Conservation (phyloP, 2,113 vertebrate genomes). For the Hemibagrus wyckioides region DNA sequence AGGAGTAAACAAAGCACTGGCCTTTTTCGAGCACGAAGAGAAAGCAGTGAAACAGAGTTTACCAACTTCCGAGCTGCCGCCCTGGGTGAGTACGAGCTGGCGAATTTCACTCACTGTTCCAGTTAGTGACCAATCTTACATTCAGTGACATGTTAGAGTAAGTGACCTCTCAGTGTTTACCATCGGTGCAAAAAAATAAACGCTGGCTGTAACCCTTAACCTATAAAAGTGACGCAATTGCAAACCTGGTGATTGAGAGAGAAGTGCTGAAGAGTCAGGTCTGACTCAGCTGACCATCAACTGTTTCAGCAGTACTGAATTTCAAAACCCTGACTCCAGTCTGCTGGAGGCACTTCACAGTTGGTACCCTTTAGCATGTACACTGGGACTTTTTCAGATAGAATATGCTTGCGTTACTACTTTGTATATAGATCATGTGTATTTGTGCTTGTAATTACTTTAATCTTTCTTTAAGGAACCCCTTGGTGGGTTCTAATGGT, state of each 20-base stretch:
- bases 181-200: background rate
- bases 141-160: background rate
- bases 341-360: background rate
- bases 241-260: background rate
- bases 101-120: fast-evolving
- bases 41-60: conserved; percentile 72
- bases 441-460: background rate
- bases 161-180: background rate
- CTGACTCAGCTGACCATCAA: background rate
- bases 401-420: background rate
- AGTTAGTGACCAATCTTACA: background rate
- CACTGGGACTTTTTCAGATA: background rate
- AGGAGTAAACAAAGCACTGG: conserved; percentile 79
- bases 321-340: background rate
- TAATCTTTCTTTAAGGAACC: background rate
- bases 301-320: background rate
- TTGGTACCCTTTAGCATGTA: background rate
- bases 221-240: background rate
- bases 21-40: conserved; percentile 88
- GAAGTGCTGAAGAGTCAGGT: background rate
- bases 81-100: conserved; percentile 82
- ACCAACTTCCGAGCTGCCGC: conserved; percentile 83
- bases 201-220: background rate
- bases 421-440: background rate
- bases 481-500: background rate